Evolutionary conservation across 2,797 vertebrate genomes (phyloP).

Genomic region (Alauda arvensis): DNA sequence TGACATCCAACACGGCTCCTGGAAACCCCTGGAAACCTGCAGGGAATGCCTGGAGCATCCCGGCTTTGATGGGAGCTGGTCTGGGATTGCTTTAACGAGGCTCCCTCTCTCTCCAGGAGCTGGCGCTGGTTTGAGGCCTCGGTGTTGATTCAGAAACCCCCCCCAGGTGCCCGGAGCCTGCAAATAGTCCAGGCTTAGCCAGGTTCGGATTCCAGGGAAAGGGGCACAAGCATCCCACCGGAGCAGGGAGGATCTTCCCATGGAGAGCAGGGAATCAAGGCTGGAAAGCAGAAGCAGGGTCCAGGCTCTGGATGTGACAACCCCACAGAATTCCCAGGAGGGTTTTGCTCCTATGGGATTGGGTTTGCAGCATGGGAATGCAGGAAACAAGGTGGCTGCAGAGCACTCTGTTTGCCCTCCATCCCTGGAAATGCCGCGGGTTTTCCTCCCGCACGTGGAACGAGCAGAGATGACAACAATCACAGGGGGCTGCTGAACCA

Average conservation of each 20-base stretch:
- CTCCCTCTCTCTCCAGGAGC: slow-evolving; percentile 28
- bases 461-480: neutral
- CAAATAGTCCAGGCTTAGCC: neutral
- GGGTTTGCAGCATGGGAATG: neutral
- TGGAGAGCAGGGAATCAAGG: neutral
- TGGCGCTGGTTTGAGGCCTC: neutral
- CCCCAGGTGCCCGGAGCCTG: neutral
- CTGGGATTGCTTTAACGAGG: slow-evolving; percentile 1
- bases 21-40: neutral
- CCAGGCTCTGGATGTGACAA: neutral
- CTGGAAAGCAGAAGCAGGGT: slow-evolving; percentile 10
- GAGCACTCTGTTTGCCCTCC: neutral
- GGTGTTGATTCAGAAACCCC: neutral
- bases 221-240: neutral
- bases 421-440: neutral
- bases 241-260: neutral
- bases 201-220: neutral
- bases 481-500: slow-evolving; percentile 4
- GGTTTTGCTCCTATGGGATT: neutral
- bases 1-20: neutral
- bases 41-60: neutral
- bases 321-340: neutral
- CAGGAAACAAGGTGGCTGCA: slow-evolving; percentile 1
- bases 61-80: neutral
- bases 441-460: neutral